Evolutionary conservation across 2,888 invertebrate genomes (phyloP), one percentile per base, ranked within the genome.

Genomic region (Leptinotarsa tumamoca): DNA sequence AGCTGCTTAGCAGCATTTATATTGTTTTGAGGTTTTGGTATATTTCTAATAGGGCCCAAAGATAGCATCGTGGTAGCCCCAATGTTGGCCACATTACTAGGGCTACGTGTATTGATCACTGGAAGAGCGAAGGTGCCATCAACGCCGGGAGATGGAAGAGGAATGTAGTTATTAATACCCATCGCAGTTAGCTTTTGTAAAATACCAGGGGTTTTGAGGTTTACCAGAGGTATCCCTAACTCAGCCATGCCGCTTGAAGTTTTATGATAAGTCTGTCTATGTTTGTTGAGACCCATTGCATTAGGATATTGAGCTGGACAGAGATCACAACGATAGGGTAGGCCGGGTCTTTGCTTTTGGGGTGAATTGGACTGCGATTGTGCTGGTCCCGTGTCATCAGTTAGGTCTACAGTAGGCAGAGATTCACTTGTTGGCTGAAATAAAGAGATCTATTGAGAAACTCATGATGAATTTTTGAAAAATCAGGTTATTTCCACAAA

Each of bases 151-250:
- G 92, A 92, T 2, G 93, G 93, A 77, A 95, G 85, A 0, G 95
- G 94, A 82, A 95, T 94, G 87, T 93, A 94, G 88, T 93, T 93
- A 83, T 92, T 92, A 78, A 95, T 93, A 61, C 95, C 95, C 83
- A 94, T 89, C 84, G 88, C 90, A 78, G 91, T 90, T 15, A 95
- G 88, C 80, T 93, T 90, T 81, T 91, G 91, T 69, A 94, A 87
- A 33, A 92, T 91, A 17, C 92, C 92, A 14, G 93, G 92, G 76
- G 93, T 92, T 67, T 93, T 92, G 43, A 95, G 86, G 84, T 95
- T 94, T 0, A 95, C 92, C 1, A 95, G 91, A 0, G 95, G 95
- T 81, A 95, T 88, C 0, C 94, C 94, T 74, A 95, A 87, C 83
- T 95, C 94, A 85, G 86, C 91, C 90, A 86, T 91, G 86, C 89